A percentile compares a stretch with the other conserved stretches of the same genome.
Evolutionary conservation across 92 coral and sea anemone species (phyloP).

Genomic region (Epizoanthus stellaris): DNA sequence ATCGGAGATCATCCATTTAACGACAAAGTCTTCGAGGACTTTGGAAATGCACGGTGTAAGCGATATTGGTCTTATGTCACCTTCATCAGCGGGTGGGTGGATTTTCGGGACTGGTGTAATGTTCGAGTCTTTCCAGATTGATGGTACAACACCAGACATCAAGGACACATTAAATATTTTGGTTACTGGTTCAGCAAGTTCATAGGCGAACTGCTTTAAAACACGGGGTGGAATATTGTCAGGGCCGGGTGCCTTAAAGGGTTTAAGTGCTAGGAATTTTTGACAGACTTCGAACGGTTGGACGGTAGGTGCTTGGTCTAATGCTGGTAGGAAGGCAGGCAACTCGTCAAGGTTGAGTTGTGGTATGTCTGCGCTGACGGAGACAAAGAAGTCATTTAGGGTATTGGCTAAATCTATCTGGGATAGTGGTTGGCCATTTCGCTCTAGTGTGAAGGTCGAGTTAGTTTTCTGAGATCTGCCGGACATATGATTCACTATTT

Average conservation of each 20-base stretch:
- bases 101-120: constrained; percentile 48
- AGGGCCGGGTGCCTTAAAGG: constrained; percentile 33
- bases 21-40: constrained; percentile 50
- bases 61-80: constrained; percentile 51
- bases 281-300: constrained; percentile 41
- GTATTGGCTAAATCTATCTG: constrained; percentile 10
- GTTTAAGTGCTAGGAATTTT: constrained; percentile 11
- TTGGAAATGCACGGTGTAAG: constrained; percentile 48
- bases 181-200: constrained; percentile 32
- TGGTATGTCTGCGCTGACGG: constrained; percentile 36
- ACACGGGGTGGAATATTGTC: constrained; percentile 39
- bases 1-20: constrained; percentile 50
- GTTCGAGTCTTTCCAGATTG: constrained; percentile 47
- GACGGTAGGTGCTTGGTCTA: constrained; percentile 17
- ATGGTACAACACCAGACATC: constrained; percentile 35
- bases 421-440: neutral
- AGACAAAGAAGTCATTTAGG: constrained; percentile 37
- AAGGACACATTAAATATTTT: constrained; percentile 40
- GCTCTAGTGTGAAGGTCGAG: constrained; percentile 1
- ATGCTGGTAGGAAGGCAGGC: constrained; percentile 43
- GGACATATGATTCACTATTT: constrained; percentile 43
- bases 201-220: constrained; percentile 36
- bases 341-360: constrained; percentile 12
- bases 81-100: constrained; percentile 6
- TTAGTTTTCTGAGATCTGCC: constrained; percentile 18